Percentiles rank a stretch among this genome's conserved stretches.
These are phyloP conservation scores for Neocloeon triangulifer DNA, from an alignment of 1,140 invertebrate genomes.

Conservation along the genomic window DNA sequence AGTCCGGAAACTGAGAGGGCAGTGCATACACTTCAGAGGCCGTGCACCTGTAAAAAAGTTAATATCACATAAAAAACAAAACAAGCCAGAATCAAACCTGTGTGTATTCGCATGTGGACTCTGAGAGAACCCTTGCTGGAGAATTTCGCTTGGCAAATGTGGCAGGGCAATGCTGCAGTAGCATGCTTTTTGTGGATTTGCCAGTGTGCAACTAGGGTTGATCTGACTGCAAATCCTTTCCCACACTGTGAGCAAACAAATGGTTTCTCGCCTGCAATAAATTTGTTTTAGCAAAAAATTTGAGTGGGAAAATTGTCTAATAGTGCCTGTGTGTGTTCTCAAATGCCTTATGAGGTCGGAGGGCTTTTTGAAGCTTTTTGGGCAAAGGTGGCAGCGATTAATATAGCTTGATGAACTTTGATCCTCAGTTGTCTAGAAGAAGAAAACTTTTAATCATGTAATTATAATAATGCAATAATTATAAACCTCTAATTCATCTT, in stretches of 20 bases:
- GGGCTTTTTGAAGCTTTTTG: slow-evolving; percentile 25
- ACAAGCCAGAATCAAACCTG: slow-evolving; percentile 17
- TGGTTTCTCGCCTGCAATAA: no score
- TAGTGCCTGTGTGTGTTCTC: slow-evolving; percentile 38
- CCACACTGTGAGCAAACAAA: slow-evolving; percentile 52
- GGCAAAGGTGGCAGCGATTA: slow-evolving; percentile 32
- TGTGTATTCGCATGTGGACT: slow-evolving; percentile 46
- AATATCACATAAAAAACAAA: slow-evolving; percentile 1
- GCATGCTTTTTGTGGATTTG: slow-evolving; percentile 43
- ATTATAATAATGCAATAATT: no score
- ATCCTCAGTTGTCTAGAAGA: no score
- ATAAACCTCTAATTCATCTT: no score
- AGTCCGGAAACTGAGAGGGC: slow-evolving; percentile 37
- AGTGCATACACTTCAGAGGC: slow-evolving; percentile 39
- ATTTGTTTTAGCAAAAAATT: no score
- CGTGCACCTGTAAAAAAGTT: slow-evolving; percentile 25
- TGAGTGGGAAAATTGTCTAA: no score
- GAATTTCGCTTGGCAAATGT: slow-evolving; percentile 31
- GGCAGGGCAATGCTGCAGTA: slow-evolving; percentile 32
- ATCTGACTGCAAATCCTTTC: slow-evolving; percentile 29
- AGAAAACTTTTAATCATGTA: no score
- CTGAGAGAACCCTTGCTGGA: slow-evolving; percentile 37
- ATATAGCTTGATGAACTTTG: slow-evolving; percentile 11
- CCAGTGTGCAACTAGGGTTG: slow-evolving; percentile 31
- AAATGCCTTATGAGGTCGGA: slow-evolving; percentile 26